Conservation (phyloP, 2,888 invertebrate species). For the Tetragonula carbonaria region DNA sequence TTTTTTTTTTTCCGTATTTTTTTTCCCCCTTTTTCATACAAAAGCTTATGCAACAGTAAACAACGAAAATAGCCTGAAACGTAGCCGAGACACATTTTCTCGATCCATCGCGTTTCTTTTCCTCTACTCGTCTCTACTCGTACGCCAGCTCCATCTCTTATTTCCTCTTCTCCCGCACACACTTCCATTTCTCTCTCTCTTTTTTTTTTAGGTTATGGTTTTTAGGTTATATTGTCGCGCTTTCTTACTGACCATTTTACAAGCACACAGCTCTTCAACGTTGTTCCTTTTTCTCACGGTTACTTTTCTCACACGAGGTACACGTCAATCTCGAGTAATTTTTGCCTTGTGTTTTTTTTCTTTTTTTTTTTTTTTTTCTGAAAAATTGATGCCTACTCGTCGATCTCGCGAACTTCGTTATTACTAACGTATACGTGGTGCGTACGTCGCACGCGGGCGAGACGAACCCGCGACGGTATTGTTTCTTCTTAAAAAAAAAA, state of each 20-base stretch:
- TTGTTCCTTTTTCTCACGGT: not conserved
- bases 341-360: not conserved
- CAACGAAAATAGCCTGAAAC: conserved; percentile 63
- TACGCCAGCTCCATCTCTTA: not conserved
- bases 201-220: conserved; percentile 7
- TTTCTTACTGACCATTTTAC: not conserved
- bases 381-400: not conserved
- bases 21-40: conserved; percentile 26
- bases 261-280: not conserved
- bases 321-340: not conserved
- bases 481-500: not conserved
- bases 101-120: conserved; percentile 28
- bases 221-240: conserved; percentile 7
- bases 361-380: no score
- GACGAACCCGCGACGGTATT: not conserved
- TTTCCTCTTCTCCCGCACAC: not conserved
- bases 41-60: conserved; percentile 65
- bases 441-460: no score
- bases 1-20: no score
- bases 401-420: not conserved
- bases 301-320: not conserved
- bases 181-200: not conserved
- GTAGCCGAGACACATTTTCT: conserved; percentile 1
- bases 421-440: not conserved
- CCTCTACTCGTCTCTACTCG: not conserved